Percentiles rank a stretch among this genome's conserved stretches.
Evolutionary conservation across 2,797 vertebrate species (phyloP).

Genomic region (Oryzias sinensis): DNA sequence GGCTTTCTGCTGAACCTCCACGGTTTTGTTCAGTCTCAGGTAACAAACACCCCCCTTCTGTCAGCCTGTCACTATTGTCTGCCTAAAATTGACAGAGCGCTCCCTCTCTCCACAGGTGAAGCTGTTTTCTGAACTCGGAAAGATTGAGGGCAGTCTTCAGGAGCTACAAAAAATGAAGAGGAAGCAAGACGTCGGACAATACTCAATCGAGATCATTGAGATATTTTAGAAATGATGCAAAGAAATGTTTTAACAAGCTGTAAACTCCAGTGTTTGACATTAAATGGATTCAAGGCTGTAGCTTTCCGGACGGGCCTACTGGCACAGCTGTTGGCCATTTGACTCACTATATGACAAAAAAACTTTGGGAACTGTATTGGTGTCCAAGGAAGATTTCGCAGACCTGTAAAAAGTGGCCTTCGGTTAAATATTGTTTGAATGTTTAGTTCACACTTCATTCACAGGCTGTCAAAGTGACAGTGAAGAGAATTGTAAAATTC

Average conservation of each 20-base stretch:
- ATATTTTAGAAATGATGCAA: constrained; percentile 79
- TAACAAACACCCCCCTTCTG: constrained; percentile 50
- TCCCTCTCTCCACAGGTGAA: constrained; percentile 75
- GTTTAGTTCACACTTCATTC: no score
- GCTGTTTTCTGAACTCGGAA: constrained; percentile 90
- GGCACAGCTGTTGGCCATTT: no score
- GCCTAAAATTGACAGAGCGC: background rate
- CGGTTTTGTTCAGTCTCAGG: constrained; percentile 88
- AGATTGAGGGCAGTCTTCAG: constrained; percentile 89
- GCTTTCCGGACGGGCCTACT: no score
- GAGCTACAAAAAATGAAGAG: constrained; percentile 80
- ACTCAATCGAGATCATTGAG: constrained; percentile 93
- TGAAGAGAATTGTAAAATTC: no score
- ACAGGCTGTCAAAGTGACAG: no score
- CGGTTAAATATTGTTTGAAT: no score
- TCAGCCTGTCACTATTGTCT: background rate
- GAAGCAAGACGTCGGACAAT: constrained; percentile 76
- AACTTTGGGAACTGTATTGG: no score
- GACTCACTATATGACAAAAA: no score
- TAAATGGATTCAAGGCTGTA: background rate
- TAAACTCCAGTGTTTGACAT: background rate
- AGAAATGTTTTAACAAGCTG: constrained; percentile 39
- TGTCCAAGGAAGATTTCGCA: no score
- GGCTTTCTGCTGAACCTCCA: constrained; percentile 83
- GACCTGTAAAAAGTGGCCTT: no score